Base-by-base conservation (phyloP, 2,888 invertebrate species). In the Trisateles emortualis region DNA sequence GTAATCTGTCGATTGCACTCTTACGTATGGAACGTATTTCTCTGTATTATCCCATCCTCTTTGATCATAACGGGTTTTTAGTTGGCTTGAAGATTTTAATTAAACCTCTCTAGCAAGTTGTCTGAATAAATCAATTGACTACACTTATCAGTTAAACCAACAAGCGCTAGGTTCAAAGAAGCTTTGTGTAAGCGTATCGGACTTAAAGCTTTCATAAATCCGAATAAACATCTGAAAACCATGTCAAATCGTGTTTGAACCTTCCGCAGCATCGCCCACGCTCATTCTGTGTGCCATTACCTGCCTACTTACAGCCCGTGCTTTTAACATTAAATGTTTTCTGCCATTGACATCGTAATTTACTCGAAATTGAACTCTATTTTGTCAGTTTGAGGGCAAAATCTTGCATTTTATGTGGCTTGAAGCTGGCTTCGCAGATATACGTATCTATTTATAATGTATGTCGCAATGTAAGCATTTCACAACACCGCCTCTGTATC, bases 231-330 rank as follows among this genome's bases (percentile, higher is more conserved):
- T 72, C 72, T 74, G 68, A 76, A 75, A 74, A 74, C 70, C 78
- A 68, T 79, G 71, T 76, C 77, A 68, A 79, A 78, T 79, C 63
- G 64, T 68, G 72, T 75, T 74, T 69, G 66, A 75, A 72, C 73
- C 76, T 81, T 81, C 79, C 72, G 78, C 75, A 58, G 67, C 65
- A 50, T 77, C 84, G 75, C 87, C 87, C 82, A 88, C 87, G 76
- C 76, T 71, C 64, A 54, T 73, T 76, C 72, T 52, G 67, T 73
- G 69, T 65, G 68, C 80, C 74, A 81, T 83, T 81, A 84, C 82
- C 81, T 81, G 78, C 76, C 73, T 77, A 78, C 75, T 70, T 72
- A 63, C 63, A 57, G 53, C 56, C 39, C 30, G 67, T 67, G 68
- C 76, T 75, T 79, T 78, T 74, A 76, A 72, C 72, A 71, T 71